These are phyloP conservation scores for Volucella inanis DNA, from an alignment of 2,888 invertebrate species.

Conservation along the genomic window DNA sequence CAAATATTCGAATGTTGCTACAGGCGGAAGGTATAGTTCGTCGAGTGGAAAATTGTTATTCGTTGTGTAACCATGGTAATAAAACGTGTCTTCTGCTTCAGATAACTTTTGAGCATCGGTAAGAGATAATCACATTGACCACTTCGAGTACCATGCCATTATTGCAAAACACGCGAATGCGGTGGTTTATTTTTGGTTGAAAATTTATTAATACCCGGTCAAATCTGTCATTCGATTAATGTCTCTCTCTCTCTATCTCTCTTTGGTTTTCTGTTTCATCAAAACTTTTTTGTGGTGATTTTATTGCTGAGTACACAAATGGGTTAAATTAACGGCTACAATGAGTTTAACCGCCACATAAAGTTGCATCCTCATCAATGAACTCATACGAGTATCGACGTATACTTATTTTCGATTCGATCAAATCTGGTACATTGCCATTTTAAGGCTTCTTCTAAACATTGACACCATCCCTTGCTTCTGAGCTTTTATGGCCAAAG, in stretches of 20 bases:
- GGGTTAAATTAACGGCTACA: too few relatives aligned
- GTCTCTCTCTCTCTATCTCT: too few relatives aligned
- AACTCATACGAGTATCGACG: too few relatives aligned
- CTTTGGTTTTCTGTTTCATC: neutral
- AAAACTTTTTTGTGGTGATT: neutral
- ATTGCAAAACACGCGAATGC: neutral
- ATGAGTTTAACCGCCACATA: too few relatives aligned
- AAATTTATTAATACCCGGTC: conserved; percentile 9
- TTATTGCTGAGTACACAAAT: too few relatives aligned
- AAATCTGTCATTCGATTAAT: too few relatives aligned
- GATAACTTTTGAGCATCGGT: conserved; percentile 57
- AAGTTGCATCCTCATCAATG: too few relatives aligned
- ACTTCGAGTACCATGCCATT: neutral
- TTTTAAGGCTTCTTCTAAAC: too few relatives aligned
- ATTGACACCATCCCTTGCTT: too few relatives aligned
- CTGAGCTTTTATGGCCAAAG: too few relatives aligned
- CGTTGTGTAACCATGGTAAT: conserved; percentile 75
- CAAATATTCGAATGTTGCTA: conserved; percentile 52
- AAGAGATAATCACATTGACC: conserved; percentile 34
- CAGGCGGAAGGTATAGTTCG: conserved; percentile 65
- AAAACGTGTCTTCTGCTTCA: conserved; percentile 72
- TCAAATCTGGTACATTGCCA: too few relatives aligned
- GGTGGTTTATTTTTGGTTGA: conserved; percentile 51
- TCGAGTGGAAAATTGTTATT: conserved; percentile 75
- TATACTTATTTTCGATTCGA: too few relatives aligned